Evolutionary conservation across 2,113 vertebrate species (phyloP), one percentile per base, ranked within the genome.

Genomic region (Cyanistes caeruleus): DNA sequence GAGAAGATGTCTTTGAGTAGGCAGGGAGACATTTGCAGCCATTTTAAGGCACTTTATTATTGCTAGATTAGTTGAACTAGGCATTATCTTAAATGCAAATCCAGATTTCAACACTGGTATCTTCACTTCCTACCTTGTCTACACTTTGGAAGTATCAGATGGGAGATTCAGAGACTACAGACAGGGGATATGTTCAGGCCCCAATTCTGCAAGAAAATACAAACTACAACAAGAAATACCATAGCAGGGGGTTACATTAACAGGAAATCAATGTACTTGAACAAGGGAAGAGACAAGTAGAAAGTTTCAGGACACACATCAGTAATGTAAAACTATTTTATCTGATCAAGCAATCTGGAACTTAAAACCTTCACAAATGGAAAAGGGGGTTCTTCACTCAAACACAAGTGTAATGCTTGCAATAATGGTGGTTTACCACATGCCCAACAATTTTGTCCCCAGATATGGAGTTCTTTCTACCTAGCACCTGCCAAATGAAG

Each of bases 11-110:
- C 79, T 96, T 93, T 93, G 96, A 96, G 93, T 96, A 96, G 92
- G 90, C 95, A 94, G 90, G 35, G 96, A 91, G 81, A 84, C 75
- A 88, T 96, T 21, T 91, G 95, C 95, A 90, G 95, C 93, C 94
- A 95, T 95, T 93, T 97, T 95, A 97, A 96, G 85, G 75, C 87
- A 86, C 48, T 77, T 90, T 43, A 76, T 91, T 90, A 86, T 21
- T 78, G 79, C 88, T 72, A 52, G 72, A 64, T 92, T 67, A 92
- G 76, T 84, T 86, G 48, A 92, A 86, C 65, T 8, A 80, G 76
- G 72, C 41, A 84, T 90, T 81, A 86, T 76, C 82, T 74, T 48
- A 73, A 81, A 88, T 37, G 69, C 41, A 94, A 91, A 76, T 20
- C 67, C 72, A 83, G 67, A 93, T 90, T 87, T 90, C 76, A 63